phyloP scores from a whole-genome alignment of 2,797 vertebrate species.

The Spatula clypeata region DNA sequence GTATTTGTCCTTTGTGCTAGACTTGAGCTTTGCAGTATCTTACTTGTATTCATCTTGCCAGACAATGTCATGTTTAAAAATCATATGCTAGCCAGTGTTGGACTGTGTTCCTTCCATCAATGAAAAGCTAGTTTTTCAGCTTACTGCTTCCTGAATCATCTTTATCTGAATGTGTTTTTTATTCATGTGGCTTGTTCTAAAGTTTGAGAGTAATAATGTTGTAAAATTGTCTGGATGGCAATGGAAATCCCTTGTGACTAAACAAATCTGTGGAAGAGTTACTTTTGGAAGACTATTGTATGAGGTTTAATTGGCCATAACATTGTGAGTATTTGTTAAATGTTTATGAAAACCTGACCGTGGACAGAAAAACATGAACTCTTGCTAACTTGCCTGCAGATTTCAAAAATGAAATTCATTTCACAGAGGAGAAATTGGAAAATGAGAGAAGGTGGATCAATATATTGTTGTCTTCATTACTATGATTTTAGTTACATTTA shows the following conservation, averaged over 20 bases:
- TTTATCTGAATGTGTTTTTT: not conserved
- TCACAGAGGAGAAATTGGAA: not conserved
- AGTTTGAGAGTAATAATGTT: not conserved
- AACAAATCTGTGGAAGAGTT: not conserved
- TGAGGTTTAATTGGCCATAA: not conserved
- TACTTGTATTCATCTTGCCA: not conserved
- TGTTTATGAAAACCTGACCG: not conserved
- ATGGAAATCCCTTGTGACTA: not conserved
- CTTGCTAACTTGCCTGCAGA: not conserved
- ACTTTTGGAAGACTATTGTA: not conserved
- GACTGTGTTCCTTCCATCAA: not conserved
- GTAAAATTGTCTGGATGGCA: not conserved
- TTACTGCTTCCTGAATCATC: not conserved
- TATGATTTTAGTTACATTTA: not conserved
- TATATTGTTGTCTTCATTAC: not conserved
- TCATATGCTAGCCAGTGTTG: not conserved
- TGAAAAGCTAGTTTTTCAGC: not conserved
- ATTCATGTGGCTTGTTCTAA: too few relatives aligned
- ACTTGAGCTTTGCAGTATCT: not conserved
- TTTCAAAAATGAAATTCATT: not conserved
- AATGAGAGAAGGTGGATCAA: not conserved
- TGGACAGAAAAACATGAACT: not conserved
- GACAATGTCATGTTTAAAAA: not conserved
- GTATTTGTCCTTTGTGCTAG: not conserved
- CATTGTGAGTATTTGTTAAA: not conserved